phyloP scores from a whole-genome alignment of 2,113 vertebrate genomes.

The Pteropus alecto region DNA sequence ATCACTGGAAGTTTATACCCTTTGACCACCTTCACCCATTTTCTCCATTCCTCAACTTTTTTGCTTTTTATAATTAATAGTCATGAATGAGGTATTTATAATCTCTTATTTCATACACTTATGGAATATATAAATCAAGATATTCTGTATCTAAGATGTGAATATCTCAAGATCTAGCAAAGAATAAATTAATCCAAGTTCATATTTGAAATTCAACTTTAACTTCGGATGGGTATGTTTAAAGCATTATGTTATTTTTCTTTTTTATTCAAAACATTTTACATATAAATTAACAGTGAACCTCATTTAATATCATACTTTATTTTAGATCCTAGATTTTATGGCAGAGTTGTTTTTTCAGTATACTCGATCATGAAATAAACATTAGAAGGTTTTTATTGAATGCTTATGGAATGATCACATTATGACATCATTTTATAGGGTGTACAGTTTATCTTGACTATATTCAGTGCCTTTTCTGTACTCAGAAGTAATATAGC shows the following conservation, averaged over 20 bases:
- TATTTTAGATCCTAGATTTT: background rate
- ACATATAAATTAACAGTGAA: background rate
- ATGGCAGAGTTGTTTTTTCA: background rate
- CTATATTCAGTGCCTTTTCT: background rate
- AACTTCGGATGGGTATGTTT: constrained; percentile 16
- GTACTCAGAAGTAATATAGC: background rate
- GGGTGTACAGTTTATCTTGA: background rate
- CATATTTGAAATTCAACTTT: constrained; percentile 21
- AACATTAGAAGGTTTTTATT: background rate
- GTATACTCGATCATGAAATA: background rate
- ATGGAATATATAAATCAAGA: background rate
- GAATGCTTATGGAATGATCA: background rate
- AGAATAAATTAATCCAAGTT: background rate
- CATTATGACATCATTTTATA: background rate
- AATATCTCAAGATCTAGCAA: background rate
- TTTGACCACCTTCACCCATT: background rate
- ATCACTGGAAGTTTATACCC: background rate
- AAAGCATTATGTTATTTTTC: background rate
- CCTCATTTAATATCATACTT: background rate
- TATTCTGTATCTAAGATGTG: background rate
- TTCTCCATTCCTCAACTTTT: background rate
- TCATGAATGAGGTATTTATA: background rate
- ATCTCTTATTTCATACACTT: background rate
- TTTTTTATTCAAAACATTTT: background rate
- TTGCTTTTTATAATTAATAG: background rate